These are phyloP conservation scores for Orbicella faveolata DNA, from an alignment of 64 coral and sea anemone genomes.

Conservation along the genomic window DNA sequence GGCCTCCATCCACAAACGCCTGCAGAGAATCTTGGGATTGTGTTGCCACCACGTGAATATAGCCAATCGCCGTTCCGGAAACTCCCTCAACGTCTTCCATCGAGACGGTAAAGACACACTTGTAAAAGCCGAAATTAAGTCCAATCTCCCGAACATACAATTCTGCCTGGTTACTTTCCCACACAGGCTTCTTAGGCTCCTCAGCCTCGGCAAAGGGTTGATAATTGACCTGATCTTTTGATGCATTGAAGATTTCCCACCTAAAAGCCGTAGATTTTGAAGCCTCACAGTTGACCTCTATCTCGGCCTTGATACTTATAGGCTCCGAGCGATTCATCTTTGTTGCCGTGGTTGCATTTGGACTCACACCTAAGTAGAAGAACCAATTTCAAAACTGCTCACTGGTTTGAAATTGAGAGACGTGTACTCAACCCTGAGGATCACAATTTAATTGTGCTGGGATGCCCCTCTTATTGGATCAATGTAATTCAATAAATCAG, in stretches of 20 bases:
- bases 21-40: not conserved
- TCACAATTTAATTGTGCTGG: too few relatives aligned
- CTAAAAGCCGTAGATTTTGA: conserved; percentile 40
- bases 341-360: conserved; percentile 10
- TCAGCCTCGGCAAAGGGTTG: not conserved
- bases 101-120: conserved; percentile 23
- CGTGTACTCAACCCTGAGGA: too few relatives aligned
- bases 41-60: conserved; percentile 35
- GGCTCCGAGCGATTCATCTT: conserved; percentile 38
- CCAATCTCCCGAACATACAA: conserved; percentile 11
- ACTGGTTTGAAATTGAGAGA: not conserved
- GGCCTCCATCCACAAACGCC: conserved; percentile 14
- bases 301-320: conserved; percentile 32
- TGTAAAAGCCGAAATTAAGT: conserved; percentile 54
- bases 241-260: conserved; percentile 49
- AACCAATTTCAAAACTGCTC: not conserved
- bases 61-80: conserved; percentile 11
- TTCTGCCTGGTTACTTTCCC: not conserved
- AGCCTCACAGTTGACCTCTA: conserved; percentile 52
- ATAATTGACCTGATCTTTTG: not conserved
- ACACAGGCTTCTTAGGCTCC: not conserved
- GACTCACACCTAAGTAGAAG: conserved; percentile 24
- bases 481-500: too few relatives aligned
- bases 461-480: too few relatives aligned
- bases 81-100: conserved; percentile 41